Conservation (phyloP, 2,888 invertebrate species). For the Phyllotreta striolata region DNA sequence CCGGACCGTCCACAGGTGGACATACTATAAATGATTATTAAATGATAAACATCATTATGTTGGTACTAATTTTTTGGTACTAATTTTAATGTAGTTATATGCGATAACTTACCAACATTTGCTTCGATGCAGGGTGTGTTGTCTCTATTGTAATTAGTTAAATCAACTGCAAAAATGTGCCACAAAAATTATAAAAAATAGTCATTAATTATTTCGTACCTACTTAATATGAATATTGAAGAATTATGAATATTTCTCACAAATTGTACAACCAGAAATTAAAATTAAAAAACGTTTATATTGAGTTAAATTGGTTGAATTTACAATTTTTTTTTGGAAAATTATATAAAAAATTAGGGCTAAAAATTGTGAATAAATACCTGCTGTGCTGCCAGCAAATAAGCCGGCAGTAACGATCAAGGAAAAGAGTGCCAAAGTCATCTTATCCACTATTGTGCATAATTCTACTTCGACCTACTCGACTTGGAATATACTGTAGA, state of each 20-base stretch:
- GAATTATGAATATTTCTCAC: too few species aligned
- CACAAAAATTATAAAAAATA: neutral
- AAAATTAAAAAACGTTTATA: too few species aligned
- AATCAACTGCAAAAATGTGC: neutral
- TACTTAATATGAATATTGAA: too few species aligned
- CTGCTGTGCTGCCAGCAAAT: neutral
- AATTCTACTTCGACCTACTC: constrained; percentile 12
- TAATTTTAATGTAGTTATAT: neutral
- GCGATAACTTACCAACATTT: neutral
- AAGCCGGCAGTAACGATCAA: constrained; percentile 1
- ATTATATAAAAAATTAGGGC: too few species aligned
- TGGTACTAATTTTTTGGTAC: neutral
- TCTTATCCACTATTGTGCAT: constrained; percentile 7
- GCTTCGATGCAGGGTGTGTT: neutral
- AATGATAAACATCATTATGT: neutral
- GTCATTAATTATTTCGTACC: neutral
- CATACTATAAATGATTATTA: constrained; percentile 31
- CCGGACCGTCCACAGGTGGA: constrained; percentile 35
- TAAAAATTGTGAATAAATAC: neutral
- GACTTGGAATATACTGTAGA: neutral
- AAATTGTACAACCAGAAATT: too few species aligned
- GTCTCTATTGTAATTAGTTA: neutral
- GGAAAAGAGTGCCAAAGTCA: constrained; percentile 6
- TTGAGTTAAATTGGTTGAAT: neutral
- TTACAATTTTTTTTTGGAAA: neutral